These are phyloP conservation scores for Parazoanthus atlanticus DNA, from an alignment of 92 coral and sea anemone species.

Conservation along the genomic window DNA sequence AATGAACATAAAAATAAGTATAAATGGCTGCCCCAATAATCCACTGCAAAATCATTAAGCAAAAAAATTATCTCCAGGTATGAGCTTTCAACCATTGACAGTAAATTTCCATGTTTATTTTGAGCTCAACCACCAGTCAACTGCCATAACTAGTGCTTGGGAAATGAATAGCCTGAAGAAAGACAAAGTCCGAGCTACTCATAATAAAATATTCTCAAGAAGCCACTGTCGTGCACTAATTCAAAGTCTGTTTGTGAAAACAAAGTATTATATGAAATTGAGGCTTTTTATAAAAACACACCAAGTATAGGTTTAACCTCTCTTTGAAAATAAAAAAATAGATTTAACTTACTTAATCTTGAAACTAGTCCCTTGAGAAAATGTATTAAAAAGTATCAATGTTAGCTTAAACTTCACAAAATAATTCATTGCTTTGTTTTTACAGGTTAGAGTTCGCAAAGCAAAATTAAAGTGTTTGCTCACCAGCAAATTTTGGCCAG, in stretches of 20 bases:
- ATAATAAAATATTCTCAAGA: neutral
- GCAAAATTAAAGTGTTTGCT: neutral
- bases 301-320: neutral
- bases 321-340: no score
- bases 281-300: neutral
- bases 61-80: neutral
- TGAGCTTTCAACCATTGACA: neutral
- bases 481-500: neutral
- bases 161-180: conserved; percentile 32
- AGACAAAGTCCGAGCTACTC: neutral
- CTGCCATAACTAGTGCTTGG: conserved; percentile 24
- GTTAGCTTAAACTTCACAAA: neutral
- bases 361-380: no score
- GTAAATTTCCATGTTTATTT: neutral
- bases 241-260: no score
- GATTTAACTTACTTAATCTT: neutral
- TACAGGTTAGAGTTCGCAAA: neutral
- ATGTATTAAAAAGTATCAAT: no score
- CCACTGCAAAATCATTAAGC: neutral
- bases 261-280: neutral
- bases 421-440: no score
- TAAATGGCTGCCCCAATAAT: neutral
- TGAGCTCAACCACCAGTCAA: conserved; percentile 14
- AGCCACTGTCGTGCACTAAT: neutral
- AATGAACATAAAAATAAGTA: neutral